Evolutionary conservation across 2,113 vertebrate genomes (phyloP).

Genomic region (Paramisgurnus dabryanus): DNA sequence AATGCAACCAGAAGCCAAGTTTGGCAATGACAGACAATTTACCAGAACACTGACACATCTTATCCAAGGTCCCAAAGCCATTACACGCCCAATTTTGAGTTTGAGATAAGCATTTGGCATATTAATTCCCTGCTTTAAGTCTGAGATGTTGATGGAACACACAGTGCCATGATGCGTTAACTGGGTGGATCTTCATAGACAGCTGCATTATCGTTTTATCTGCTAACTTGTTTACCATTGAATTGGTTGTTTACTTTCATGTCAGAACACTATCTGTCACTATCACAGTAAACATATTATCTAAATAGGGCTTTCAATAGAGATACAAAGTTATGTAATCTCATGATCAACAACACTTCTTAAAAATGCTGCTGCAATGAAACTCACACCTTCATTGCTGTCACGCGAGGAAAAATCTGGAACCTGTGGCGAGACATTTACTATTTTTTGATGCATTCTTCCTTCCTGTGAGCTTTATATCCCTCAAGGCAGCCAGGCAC

Average conservation of each 20-base stretch:
- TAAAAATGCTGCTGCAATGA: slow-evolving; percentile 21
- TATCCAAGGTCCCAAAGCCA: slow-evolving; percentile 60
- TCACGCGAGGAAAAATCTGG: neutral
- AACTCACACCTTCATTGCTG: neutral
- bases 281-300: neutral
- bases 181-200: slow-evolving; percentile 26
- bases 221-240: slow-evolving; percentile 39
- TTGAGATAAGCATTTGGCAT: slow-evolving; percentile 41
- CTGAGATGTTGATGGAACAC: slow-evolving; percentile 3
- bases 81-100: slow-evolving; percentile 45
- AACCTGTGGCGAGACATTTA: slow-evolving; percentile 18
- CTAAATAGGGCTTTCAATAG: slow-evolving; percentile 5
- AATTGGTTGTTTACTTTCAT: slow-evolving; percentile 28
- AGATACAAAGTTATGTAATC: slow-evolving; percentile 28
- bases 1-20: neutral
- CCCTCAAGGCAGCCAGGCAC: slow-evolving; percentile 2
- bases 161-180: slow-evolving; percentile 21
- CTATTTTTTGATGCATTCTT: slow-evolving; percentile 3
- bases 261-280: slow-evolving; percentile 5
- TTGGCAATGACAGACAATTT: slow-evolving; percentile 33
- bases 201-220: slow-evolving; percentile 30
- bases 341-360: slow-evolving; percentile 33
- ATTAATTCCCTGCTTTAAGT: neutral
- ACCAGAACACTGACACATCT: slow-evolving; percentile 55
- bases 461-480: slow-evolving; percentile 5